Evolutionary conservation across 2,888 invertebrate genomes (phyloP), one percentile per base, ranked within the genome.

Genomic region (Drosophila siamana): DNA sequence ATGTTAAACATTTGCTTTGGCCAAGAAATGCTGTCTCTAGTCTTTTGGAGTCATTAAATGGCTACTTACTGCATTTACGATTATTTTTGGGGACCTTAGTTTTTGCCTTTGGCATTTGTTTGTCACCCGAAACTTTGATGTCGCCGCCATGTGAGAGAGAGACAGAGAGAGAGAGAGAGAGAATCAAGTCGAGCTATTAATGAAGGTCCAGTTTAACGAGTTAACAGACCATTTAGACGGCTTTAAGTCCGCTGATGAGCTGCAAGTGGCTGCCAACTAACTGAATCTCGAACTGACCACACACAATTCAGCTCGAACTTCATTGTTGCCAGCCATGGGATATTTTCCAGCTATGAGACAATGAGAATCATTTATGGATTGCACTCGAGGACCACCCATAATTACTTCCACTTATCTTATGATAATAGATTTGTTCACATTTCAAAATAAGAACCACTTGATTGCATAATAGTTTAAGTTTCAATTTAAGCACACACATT

Each of bases 21-120:
- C 52, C 56, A 70, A 38, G 57, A 48, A 54, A 36, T 62, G 36
- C 26, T 8, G 50, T 41, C 47, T 41, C 47, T 41, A 40, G 62
- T 60, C 69, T 52, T 52, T 81, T 74, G 66, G 68, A 63, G 74
- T 76, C 73, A 56, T 47, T 84, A 84, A 78, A 84, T 82, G 51
- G 63, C 66, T 72, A 75, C 82, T 82, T 77, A 75, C 69, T 72
- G 72, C 79, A 68, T 80, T 80, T 81, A 80, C 79, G 82, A 81
- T 62, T 69, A 30, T 3, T 44, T 52, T 54, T 43, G 30, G 48
- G 55, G 8, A 41, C 41, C 57, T 28, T 22, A 1, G 19, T 22
- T 24, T 36, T 40, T 7, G 16, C 50, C 43, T 60, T 38, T 43
- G 8, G 8, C 50, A 46, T 72, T 54, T 67, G 50, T 69, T 74